Percentiles rank a stretch among this genome's conserved stretches.
These are phyloP conservation scores for Atherix ibis DNA, from an alignment of 2,888 invertebrate species.

Conservation along the genomic window DNA sequence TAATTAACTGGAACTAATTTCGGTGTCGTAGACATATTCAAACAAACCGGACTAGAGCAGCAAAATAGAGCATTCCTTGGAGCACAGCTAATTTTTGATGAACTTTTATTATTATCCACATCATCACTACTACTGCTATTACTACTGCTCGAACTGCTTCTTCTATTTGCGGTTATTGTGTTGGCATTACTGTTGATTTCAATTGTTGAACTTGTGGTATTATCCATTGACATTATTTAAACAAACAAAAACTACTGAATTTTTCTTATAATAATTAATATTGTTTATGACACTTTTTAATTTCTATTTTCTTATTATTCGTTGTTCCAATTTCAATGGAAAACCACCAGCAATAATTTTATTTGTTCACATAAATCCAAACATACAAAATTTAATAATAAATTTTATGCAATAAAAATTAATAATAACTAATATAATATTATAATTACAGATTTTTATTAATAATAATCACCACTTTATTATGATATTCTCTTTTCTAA, in stretches of 20 bases:
- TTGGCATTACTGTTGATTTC: neutral
- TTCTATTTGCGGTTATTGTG: neutral
- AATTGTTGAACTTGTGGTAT: neutral
- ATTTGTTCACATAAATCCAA: neutral
- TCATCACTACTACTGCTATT: conserved; percentile 1
- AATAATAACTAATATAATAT: no score
- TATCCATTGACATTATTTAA: conserved; percentile 2
- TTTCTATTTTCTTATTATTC: no score
- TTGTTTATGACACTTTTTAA: conserved; percentile 9
- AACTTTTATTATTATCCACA: conserved; percentile 13
- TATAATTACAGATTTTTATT: no score
- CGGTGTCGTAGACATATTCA: conserved; percentile 13
- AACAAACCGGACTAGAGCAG: conserved; percentile 16
- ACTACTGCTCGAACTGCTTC: no score
- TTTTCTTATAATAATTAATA: conserved; percentile 4
- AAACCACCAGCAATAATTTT: neutral
- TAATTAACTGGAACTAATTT: conserved; percentile 14
- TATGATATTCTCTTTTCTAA: no score
- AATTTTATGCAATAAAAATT: no score
- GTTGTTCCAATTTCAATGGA: conserved; percentile 1
- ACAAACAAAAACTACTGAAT: neutral
- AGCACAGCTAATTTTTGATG: conserved; percentile 28
- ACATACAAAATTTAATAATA: no score
- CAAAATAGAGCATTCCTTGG: conserved; percentile 30
- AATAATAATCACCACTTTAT: no score